phyloP scores from a whole-genome alignment of 2,888 invertebrate genomes.

The Oscheius sp. region DNA sequence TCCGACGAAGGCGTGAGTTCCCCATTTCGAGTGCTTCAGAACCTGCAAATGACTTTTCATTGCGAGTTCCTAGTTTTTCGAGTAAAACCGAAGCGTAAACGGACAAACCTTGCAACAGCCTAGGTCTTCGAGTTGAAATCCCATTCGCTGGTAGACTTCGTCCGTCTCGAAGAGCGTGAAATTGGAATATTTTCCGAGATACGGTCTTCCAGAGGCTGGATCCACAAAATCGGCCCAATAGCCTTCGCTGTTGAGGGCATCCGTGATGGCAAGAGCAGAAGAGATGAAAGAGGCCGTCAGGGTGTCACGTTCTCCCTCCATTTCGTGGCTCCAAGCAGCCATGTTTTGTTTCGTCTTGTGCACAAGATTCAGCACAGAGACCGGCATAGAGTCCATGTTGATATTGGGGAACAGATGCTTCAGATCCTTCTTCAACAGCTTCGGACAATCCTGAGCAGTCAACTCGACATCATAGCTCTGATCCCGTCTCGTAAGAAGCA shows the following conservation, averaged over 20 bases:
- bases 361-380: constrained; percentile 65
- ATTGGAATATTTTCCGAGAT: constrained; percentile 50
- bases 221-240: constrained; percentile 92
- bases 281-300: constrained; percentile 76
- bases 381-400: constrained; percentile 43
- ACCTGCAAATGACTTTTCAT: no score
- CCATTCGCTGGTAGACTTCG: constrained; percentile 83
- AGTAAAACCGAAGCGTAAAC: no score
- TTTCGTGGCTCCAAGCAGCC: constrained; percentile 62
- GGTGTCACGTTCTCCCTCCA: constrained; percentile 52
- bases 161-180: constrained; percentile 81
- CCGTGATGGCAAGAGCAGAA: neutral
- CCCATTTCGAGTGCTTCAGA: no score
- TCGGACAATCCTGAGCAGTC: constrained; percentile 48
- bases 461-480: constrained; percentile 35
- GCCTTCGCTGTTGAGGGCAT: constrained; percentile 75
- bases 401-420: constrained; percentile 62
- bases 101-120: constrained; percentile 76
- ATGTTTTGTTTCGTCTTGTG: constrained; percentile 62
- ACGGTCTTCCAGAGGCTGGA: constrained; percentile 85
- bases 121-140: constrained; percentile 82
- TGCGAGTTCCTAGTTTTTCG: no score
- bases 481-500: neutral
- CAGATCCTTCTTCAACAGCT: constrained; percentile 58
- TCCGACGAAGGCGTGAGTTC: no score